phyloP scores from a whole-genome alignment of 2,113 vertebrate species.

The Alligator sinensis region DNA sequence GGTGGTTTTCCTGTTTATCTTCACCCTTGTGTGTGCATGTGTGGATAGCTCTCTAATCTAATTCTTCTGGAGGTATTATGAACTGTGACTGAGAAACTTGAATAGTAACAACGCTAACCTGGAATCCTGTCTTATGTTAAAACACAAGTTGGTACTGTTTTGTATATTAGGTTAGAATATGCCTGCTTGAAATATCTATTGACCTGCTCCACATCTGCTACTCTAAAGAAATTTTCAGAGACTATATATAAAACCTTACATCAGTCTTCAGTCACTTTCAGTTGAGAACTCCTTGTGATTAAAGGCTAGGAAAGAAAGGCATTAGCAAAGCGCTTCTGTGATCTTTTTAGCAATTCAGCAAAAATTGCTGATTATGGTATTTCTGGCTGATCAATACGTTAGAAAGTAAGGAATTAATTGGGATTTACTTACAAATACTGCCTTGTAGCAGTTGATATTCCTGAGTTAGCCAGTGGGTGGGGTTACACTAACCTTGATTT shows the following conservation, averaged over 20 bases:
- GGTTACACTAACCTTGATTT: slow-evolving; percentile 38
- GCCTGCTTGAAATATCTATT: slow-evolving; percentile 5
- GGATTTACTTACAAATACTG: neutral
- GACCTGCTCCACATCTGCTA: neutral
- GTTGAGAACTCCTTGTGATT: slow-evolving; percentile 18
- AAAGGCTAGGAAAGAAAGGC: slow-evolving; percentile 17
- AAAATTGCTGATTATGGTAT: neutral
- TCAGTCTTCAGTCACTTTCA: slow-evolving; percentile 25
- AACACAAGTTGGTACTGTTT: neutral
- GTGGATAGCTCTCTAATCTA: fast-evolving
- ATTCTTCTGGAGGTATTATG: neutral
- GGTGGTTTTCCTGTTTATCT: neutral
- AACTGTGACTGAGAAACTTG: neutral
- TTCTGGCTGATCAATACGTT: slow-evolving; percentile 37
- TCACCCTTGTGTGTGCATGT: neutral
- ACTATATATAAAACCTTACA: neutral
- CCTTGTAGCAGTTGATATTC: slow-evolving; percentile 38
- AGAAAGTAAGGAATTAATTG: slow-evolving; percentile 44
- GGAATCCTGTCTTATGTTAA: neutral
- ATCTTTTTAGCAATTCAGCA: neutral
- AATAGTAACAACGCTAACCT: neutral
- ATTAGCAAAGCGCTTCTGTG: neutral
- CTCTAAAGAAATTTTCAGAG: slow-evolving; percentile 41
- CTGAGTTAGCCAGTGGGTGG: slow-evolving; percentile 57
- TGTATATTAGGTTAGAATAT: neutral